Percentiles rank a stretch among this genome's conserved stretches.
Conservation (phyloP, 2,888 invertebrate genomes). For the Dolichomitus sp. region DNA sequence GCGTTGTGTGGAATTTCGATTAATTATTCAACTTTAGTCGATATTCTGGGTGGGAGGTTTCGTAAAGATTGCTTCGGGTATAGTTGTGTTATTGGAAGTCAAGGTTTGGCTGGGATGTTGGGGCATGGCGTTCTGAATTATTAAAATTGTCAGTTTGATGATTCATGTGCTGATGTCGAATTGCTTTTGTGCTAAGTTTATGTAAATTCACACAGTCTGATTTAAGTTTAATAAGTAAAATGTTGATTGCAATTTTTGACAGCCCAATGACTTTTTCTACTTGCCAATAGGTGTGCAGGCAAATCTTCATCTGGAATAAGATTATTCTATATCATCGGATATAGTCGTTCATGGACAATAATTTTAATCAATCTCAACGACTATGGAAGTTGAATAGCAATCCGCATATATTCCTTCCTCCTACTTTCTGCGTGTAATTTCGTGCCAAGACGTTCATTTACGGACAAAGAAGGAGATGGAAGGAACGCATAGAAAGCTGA, state of each 20-base stretch:
- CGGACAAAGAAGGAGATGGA: conserved; percentile 50
- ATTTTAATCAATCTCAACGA: conserved; percentile 60
- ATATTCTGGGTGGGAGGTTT: conserved; percentile 34
- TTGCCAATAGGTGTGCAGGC: not conserved
- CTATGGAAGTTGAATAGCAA: conserved; percentile 46
- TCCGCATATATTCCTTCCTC: conserved; percentile 43
- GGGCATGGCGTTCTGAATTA: not conserved
- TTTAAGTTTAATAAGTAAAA: not conserved
- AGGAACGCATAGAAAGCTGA: conserved; percentile 42
- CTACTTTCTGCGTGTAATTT: conserved; percentile 48
- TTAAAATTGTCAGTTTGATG: not conserved
- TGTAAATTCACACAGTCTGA: not conserved
- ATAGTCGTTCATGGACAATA: conserved; percentile 33
- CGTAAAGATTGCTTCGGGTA: not conserved
- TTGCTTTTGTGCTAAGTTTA: too few relatives aligned
- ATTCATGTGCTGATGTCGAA: not conserved
- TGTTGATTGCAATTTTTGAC: not conserved
- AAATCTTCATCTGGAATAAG: conserved; percentile 4
- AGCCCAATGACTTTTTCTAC: not conserved
- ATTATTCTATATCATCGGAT: conserved; percentile 42
- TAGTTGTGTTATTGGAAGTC: not conserved
- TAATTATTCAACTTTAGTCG: conserved; percentile 48
- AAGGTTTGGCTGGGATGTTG: conserved; percentile 12
- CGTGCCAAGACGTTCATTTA: conserved; percentile 51
- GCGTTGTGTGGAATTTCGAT: conserved; percentile 56